Evolutionary conservation across 64 coral and sea anemone species (phyloP), one percentile per base, ranked within the genome.

Genomic region (Montipora efflorescens): DNA sequence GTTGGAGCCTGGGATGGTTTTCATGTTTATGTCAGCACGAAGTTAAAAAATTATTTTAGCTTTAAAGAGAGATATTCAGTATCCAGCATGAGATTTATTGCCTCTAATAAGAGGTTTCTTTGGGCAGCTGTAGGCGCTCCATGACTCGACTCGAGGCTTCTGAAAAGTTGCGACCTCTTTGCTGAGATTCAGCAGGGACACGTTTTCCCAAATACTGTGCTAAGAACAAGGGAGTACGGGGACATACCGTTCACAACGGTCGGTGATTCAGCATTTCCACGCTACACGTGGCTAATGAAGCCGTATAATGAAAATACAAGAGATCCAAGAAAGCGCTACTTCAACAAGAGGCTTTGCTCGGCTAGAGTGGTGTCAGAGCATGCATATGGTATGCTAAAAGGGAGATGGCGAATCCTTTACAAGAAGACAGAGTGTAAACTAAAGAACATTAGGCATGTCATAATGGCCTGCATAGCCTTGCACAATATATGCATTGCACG

Each of bases 351-450:
- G 49, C 23, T 91, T 59, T 80, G 89, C 58, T 15, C 83, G 8
- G 94, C 94, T 6, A 81, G 94, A 47, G 94, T 95, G 45, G 89
- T 95, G 1, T 91, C 94, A 15, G 94, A 95, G 48, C 94, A 95
- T 95, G 82, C 89, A 4, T 95, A 91, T 88, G 89, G 94, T 16
- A 95, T 93, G 92, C 66, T 93, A 51, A 88, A 93, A 49, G 83
- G 76, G 11, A 88, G 84, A 81, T 95, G 81, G 81, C 61, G 89
- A 4, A 72, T 91, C 11, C 49, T 93, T 16, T 96, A 90, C 80
- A 93, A 93, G 51, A 96, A 96, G 46, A 79, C 95, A 21, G 95
- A 96, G 76, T 68, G 95, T 89, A 64, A 68, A 4, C 74, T 83
- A 71, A 50, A 49, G 2, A 93, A 47, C 72, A 16, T 91, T 9